phyloP scores from a whole-genome alignment of 2,888 invertebrate species.

The Ornithoptera priamus region DNA sequence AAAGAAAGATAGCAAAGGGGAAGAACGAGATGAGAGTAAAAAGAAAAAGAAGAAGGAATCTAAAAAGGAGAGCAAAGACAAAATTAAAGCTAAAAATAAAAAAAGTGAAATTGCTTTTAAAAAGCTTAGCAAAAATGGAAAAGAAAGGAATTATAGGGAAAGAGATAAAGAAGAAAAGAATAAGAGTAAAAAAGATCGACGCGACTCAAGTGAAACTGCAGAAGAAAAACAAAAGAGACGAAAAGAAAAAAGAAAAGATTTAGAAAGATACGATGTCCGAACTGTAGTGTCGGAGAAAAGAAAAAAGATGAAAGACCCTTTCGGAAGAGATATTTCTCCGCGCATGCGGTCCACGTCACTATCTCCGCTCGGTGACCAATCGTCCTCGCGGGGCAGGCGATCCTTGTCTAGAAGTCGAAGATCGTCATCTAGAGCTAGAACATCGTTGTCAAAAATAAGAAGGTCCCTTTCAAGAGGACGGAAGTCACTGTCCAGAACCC shows the following conservation, averaged over 20 bases:
- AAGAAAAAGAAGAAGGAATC: conserved; percentile 78
- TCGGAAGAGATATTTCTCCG: conserved; percentile 86
- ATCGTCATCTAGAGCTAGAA: conserved; percentile 39
- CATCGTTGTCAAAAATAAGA: conserved; percentile 35
- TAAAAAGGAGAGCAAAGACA: conserved; percentile 71
- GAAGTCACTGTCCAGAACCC: conserved; percentile 47
- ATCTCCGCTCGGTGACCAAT: conserved; percentile 34
- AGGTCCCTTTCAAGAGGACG: conserved; percentile 41
- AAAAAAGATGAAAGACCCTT: conserved; percentile 85
- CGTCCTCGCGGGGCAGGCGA: conserved; percentile 37
- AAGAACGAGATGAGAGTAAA: conserved; percentile 52
- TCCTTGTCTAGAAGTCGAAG: conserved; percentile 30
- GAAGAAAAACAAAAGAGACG: conserved; percentile 63
- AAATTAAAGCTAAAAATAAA: conserved; percentile 67
- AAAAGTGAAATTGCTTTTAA: conserved; percentile 85
- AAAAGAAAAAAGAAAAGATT: conserved; percentile 84
- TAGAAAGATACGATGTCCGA: conserved; percentile 91
- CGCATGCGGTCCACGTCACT: conserved; percentile 48
- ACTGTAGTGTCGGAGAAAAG: conserved; percentile 86
- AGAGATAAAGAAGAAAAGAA: conserved; percentile 63
- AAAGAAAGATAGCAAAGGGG: conserved; percentile 43
- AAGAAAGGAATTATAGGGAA: conserved; percentile 89
- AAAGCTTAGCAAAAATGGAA: conserved; percentile 87
- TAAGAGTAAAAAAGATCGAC: conserved; percentile 53
- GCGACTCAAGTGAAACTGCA: conserved; percentile 42